These are phyloP conservation scores for Lepidurus arcticus DNA, from an alignment of 1,140 invertebrate genomes.

Conservation along the genomic window DNA sequence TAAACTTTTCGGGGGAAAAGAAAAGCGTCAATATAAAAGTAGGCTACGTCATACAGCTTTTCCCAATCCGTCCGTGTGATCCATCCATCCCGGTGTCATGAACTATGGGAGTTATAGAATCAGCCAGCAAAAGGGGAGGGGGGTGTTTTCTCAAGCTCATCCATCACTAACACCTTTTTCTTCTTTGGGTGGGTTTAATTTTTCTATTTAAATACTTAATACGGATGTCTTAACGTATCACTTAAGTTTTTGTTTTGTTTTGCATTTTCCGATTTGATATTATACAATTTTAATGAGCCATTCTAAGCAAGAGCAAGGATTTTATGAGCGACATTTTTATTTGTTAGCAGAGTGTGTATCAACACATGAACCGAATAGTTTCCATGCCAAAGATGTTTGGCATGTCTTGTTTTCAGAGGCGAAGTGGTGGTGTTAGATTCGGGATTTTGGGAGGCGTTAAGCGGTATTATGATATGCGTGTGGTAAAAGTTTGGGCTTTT, in stretches of 20 bases:
- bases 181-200: neutral
- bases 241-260: too few species aligned
- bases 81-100: constrained; percentile 13
- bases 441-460: neutral
- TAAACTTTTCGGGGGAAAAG: neutral
- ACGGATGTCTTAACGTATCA: too few species aligned
- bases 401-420: neutral
- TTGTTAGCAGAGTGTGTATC: too few species aligned
- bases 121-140: neutral
- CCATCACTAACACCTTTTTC: neutral
- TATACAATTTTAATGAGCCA: too few species aligned
- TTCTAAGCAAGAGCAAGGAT: too few species aligned
- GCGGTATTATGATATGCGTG: constrained; percentile 10
- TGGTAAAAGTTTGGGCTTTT: neutral
- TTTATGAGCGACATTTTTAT: too few species aligned
- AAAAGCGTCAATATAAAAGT: neutral
- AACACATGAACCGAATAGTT: too few species aligned
- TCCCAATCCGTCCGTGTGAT: neutral
- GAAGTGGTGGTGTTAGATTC: constrained; percentile 12
- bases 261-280: too few species aligned
- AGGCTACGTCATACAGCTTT: constrained; percentile 12
- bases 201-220: neutral
- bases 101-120: neutral
- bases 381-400: too few species aligned
- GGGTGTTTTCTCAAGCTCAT: constrained; percentile 9